Conservation (phyloP, 2,888 invertebrate genomes). For the Thera obeliscata region DNA sequence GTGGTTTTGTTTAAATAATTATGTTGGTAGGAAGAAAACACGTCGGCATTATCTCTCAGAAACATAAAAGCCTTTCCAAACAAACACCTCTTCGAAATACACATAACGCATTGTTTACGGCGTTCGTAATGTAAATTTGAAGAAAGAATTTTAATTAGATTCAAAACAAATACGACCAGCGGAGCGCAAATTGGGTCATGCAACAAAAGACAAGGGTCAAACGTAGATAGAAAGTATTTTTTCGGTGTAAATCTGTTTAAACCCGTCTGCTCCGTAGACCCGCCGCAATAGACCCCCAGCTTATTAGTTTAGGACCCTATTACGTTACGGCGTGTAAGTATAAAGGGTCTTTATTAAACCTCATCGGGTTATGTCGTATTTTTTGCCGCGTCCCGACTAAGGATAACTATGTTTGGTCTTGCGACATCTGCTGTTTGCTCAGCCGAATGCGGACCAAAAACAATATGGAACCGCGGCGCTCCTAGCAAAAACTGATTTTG, state of each 20-base stretch:
- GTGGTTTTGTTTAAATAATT: conserved; percentile 5
- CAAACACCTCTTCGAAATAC: conserved; percentile 38
- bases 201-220: conserved; percentile 68
- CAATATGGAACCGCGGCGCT: conserved; percentile 59
- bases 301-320: conserved; percentile 82
- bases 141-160: conserved; percentile 67
- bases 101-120: conserved; percentile 50
- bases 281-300: conserved; percentile 59
- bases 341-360: conserved; percentile 72
- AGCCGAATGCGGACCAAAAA: conserved; percentile 66
- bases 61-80: conserved; percentile 27
- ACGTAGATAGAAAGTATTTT: conserved; percentile 56
- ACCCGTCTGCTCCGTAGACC: conserved; percentile 62
- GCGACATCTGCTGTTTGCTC: conserved; percentile 68
- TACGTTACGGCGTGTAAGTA: conserved; percentile 67
- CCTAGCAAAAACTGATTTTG: conserved; percentile 65
- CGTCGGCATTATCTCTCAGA: conserved; percentile 1
- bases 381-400: conserved; percentile 56
- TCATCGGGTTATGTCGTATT: conserved; percentile 57
- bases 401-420: conserved; percentile 71
- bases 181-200: conserved; percentile 60
- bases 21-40: conserved; percentile 6
- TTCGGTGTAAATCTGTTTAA: conserved; percentile 72
- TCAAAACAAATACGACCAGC: conserved; percentile 60
- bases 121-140: conserved; percentile 56